phyloP scores from a whole-genome alignment of 2,113 vertebrate genomes.

The Heteronetta atricapilla region DNA sequence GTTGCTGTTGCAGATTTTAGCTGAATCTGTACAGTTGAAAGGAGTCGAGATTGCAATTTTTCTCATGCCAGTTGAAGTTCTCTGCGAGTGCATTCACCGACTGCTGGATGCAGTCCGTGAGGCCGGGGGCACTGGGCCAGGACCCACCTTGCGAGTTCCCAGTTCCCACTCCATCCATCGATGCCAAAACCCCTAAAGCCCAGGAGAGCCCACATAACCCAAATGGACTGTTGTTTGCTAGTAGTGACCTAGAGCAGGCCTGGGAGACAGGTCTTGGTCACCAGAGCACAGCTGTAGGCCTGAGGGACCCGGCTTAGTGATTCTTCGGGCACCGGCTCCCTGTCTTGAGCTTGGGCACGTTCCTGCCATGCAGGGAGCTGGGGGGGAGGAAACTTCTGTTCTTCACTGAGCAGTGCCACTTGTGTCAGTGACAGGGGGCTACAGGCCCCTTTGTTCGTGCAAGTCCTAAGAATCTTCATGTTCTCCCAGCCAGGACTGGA shows the following conservation, averaged over 20 bases:
- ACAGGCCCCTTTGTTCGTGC: not conserved
- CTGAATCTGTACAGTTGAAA: not conserved
- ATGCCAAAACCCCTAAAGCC: not conserved
- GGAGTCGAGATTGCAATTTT: not conserved
- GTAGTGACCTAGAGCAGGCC: not conserved
- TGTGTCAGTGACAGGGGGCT: rapidly evolving
- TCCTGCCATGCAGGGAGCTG: not conserved
- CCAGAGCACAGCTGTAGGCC: not conserved
- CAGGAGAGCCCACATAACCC: not conserved
- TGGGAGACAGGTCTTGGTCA: not conserved
- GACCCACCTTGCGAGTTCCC: not conserved
- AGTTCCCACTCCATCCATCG: not conserved
- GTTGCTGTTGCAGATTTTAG: not conserved
- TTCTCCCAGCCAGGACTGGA: not conserved
- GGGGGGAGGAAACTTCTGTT: rapidly evolving
- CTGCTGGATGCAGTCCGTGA: not conserved
- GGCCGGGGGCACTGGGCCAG: not conserved
- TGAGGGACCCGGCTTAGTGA: not conserved
- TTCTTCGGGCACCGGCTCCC: not conserved
- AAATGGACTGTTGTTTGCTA: not conserved
- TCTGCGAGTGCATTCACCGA: not conserved
- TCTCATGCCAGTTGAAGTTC: not conserved
- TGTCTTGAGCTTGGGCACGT: not conserved
- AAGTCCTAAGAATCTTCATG: not conserved
- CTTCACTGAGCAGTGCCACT: not conserved